Conservation (phyloP, 1,140 invertebrate species). For the Yoshiicerus persimilis region DNA sequence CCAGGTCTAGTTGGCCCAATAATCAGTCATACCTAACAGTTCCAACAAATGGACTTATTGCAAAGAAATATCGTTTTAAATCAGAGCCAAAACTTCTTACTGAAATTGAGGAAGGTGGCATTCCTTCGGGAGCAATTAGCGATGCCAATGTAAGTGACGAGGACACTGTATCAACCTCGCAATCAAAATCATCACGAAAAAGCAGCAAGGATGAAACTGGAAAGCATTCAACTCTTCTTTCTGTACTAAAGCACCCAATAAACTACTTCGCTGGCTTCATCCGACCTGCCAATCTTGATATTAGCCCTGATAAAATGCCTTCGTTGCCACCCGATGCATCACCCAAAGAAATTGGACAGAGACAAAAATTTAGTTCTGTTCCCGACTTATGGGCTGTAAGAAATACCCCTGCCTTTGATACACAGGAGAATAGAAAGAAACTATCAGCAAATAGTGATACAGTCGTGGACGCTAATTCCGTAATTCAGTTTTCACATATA, state of each 20-base stretch:
- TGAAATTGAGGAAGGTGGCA: background rate
- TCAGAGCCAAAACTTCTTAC: conserved; percentile 31
- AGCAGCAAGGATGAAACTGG: background rate
- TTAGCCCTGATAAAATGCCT: background rate
- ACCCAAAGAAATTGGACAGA: background rate
- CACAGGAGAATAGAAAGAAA: conserved; percentile 12
- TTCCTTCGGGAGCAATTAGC: background rate
- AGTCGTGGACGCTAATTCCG: conserved; percentile 7
- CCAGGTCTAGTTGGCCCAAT: conserved; percentile 69
- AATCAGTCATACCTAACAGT: background rate
- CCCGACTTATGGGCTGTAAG: conserved; percentile 39
- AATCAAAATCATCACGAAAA: conserved; percentile 18
- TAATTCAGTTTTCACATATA: background rate
- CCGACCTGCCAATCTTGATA: background rate
- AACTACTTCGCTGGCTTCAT: conserved; percentile 31
- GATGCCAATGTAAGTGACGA: background rate
- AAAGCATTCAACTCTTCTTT: conserved; percentile 28
- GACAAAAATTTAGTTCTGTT: conserved; percentile 38
- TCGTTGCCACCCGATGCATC: background rate
- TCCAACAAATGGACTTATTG: conserved; percentile 44
- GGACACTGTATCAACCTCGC: background rate
- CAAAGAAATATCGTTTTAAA: conserved; percentile 40
- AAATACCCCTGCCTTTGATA: conserved; percentile 23
- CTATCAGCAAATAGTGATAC: conserved; percentile 32
- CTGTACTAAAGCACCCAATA: conserved; percentile 27